Conservation (phyloP, 2,888 invertebrate genomes). For the Heteropelma amictum region DNA sequence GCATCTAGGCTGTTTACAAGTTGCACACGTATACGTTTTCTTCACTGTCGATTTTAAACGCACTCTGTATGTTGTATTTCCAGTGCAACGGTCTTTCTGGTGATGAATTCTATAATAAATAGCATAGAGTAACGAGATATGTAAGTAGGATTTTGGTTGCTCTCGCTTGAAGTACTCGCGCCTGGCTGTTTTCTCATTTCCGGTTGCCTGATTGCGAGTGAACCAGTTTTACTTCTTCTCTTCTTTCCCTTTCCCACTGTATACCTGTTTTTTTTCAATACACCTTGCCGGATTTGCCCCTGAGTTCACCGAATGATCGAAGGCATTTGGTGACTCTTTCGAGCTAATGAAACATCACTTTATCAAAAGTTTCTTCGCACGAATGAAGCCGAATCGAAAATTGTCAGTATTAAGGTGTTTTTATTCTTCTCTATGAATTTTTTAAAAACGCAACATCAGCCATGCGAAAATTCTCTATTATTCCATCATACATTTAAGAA, state of each 20-base stretch:
- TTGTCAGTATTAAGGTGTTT: no score
- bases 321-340: no score
- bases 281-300: no score
- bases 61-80: slow-evolving; percentile 39
- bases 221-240: slow-evolving; percentile 54
- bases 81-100: slow-evolving; percentile 9
- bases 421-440: no score
- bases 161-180: slow-evolving; percentile 61
- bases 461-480: no score
- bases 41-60: slow-evolving; percentile 69
- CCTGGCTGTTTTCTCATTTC: slow-evolving; percentile 47
- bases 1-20: neutral
- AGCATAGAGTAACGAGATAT: neutral
- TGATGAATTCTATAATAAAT: slow-evolving; percentile 1
- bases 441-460: no score
- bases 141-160: slow-evolving; percentile 42
- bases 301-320: no score
- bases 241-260: neutral
- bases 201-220: slow-evolving; percentile 68
- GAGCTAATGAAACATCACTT: no score
- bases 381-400: no score
- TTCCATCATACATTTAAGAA: no score
- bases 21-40: slow-evolving; percentile 32
- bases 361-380: no score
- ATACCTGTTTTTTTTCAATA: no score